phyloP scores from a whole-genome alignment of 2,113 vertebrate species.

The Nesoenas mayeri region DNA sequence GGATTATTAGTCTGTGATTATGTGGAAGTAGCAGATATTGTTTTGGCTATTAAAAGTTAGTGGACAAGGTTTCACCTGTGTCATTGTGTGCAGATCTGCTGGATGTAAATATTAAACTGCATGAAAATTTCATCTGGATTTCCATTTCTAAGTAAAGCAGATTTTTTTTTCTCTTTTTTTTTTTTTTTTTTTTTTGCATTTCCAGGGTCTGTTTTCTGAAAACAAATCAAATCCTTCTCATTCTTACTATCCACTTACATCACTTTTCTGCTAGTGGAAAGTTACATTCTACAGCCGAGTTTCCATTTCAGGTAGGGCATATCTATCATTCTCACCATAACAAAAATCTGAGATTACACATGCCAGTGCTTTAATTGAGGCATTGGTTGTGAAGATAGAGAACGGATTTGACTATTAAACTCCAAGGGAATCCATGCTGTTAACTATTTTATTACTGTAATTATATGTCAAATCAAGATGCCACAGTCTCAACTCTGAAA shows the following conservation, averaged over 20 bases:
- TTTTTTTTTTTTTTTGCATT: background rate
- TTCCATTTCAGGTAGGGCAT: rapidly evolving
- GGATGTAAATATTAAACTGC: background rate
- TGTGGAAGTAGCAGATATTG: background rate
- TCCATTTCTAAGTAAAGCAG: background rate
- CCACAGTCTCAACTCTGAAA: background rate
- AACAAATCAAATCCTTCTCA: background rate
- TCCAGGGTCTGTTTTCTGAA: background rate
- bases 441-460: background rate
- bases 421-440: background rate
- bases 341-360: background rate
- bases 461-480: background rate
- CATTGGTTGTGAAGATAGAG: background rate
- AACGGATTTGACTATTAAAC: background rate
- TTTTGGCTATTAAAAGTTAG: background rate
- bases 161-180: background rate
- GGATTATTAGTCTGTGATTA: constrained; percentile 4
- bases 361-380: background rate
- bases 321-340: too few species aligned
- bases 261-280: background rate
- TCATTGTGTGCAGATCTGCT: background rate
- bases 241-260: background rate
- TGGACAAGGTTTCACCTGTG: background rate
- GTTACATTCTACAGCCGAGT: background rate
- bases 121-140: background rate